Base-by-base conservation (phyloP, 2,797 vertebrate genomes). In the Rhinogobio ventralis region DNA sequence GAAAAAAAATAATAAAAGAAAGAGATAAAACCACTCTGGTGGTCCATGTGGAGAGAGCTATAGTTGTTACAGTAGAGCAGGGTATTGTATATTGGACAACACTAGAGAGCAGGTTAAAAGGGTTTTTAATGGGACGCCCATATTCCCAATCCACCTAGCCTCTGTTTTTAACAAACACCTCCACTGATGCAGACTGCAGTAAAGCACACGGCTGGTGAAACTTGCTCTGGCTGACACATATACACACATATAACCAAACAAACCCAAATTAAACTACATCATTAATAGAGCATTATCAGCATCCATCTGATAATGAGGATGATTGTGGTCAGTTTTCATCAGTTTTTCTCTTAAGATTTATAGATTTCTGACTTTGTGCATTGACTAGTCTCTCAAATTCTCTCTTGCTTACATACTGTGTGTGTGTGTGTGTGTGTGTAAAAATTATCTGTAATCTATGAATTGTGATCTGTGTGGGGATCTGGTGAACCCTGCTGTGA, bases 311-410 rank as follows among this genome's bases (percentile, higher is more conserved):
- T 30, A 53, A 78, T 64, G 11, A 49, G 9, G 30, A 55, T 55
- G 20, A 42, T 28, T 64, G 7, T 17, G 55, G 69, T 62, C 1
- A 8, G 49, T 49, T 79, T 14, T 71, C 19, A 23, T 84, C 13
- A 20, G 9, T 69, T 49, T 28, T 14, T 73, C 55, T 91, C 19
- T 88, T 71, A 57, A 55, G 33, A 36, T 69, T 81, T 23, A 23
- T 45, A 36, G 64, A 25, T 82, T 28, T 73, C 83, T 88, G 90
- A 93, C 91, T 81, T 20, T 55, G 13, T 33, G 30, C 23, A 23
- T 46, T 69, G 19, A 55, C 10, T 11, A 67, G 67, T 49, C 68
- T 39, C 42, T 85, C 51, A 23, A 42, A 68, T 84, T 84, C 64
- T 60, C 66, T 73, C 68, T 74, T 78, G 72, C 80, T 77, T 83